These are phyloP conservation scores for Ariopsis seemanni DNA, from an alignment of 2,113 vertebrate species.

Conservation along the genomic window DNA sequence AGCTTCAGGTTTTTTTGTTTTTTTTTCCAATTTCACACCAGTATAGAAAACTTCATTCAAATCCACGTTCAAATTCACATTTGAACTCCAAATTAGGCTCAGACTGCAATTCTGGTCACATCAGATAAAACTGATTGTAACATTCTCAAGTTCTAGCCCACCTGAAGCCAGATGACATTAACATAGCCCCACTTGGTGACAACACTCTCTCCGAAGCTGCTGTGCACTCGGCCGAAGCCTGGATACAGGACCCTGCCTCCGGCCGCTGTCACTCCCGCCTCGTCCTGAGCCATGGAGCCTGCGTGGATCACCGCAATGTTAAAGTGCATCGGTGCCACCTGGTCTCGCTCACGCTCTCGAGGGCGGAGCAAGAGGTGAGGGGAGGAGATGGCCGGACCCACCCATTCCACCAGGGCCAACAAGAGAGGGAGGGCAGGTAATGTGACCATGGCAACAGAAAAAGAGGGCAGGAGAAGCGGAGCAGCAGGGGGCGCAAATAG, in stretches of 20 bases:
- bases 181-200: conserved; percentile 81
- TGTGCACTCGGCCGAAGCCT: conserved; percentile 79
- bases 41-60: neutral
- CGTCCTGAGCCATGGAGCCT: conserved; percentile 70
- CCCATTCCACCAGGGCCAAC: conserved; percentile 85
- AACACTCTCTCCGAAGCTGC: conserved; percentile 80
- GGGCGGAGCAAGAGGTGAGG: conserved; percentile 78
- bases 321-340: conserved; percentile 74
- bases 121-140: neutral
- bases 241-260: conserved; percentile 84
- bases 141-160: conserved; percentile 56
- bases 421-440: conserved; percentile 82
- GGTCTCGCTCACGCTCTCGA: conserved; percentile 75
- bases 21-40: neutral
- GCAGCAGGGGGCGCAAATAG: conserved; percentile 72
- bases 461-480: conserved; percentile 66
- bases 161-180: conserved; percentile 87
- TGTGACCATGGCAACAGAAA: conserved; percentile 75
- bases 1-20: neutral
- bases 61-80: conserved; percentile 8
- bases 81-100: neutral
- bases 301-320: conserved; percentile 81
- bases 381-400: conserved; percentile 71
- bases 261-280: conserved; percentile 71
- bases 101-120: neutral